phyloP scores from a whole-genome alignment of 2,888 invertebrate species.

The Spodoptera exigua region DNA sequence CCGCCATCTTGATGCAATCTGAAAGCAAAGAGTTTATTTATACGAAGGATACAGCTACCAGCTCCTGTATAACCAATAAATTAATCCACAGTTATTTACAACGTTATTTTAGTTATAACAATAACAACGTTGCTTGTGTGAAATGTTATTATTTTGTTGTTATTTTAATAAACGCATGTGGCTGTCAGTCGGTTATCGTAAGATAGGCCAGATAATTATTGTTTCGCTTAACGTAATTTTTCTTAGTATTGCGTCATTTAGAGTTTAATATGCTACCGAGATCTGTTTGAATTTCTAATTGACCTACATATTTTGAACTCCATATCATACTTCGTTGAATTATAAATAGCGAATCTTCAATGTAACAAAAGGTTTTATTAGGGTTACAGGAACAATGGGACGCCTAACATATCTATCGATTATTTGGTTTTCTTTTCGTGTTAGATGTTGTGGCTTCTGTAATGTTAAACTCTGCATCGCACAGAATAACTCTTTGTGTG shows the following conservation, averaged over 20 bases:
- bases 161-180: conserved; percentile 40
- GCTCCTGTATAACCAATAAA: conserved; percentile 27
- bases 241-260: conserved; percentile 32
- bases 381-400: no score
- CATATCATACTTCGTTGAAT: no score
- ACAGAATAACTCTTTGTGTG: no score
- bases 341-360: no score
- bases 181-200: conserved; percentile 21
- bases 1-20: conserved; percentile 41
- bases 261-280: conserved; percentile 17
- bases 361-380: no score
- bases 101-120: conserved; percentile 41
- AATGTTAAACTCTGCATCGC: no score
- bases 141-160: conserved; percentile 44
- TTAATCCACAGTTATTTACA: conserved; percentile 42
- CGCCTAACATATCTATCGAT: no score
- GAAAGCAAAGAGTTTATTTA: conserved; percentile 20
- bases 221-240: conserved; percentile 21
- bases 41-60: conserved; percentile 30
- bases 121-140: conserved; percentile 41
- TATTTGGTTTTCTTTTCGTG: no score
- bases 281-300: conserved; percentile 2
- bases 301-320: conserved; percentile 2
- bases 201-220: conserved; percentile 32
- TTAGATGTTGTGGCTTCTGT: no score